Conservation (phyloP, 2,797 vertebrate genomes). For the Peromyscus eremicus region DNA sequence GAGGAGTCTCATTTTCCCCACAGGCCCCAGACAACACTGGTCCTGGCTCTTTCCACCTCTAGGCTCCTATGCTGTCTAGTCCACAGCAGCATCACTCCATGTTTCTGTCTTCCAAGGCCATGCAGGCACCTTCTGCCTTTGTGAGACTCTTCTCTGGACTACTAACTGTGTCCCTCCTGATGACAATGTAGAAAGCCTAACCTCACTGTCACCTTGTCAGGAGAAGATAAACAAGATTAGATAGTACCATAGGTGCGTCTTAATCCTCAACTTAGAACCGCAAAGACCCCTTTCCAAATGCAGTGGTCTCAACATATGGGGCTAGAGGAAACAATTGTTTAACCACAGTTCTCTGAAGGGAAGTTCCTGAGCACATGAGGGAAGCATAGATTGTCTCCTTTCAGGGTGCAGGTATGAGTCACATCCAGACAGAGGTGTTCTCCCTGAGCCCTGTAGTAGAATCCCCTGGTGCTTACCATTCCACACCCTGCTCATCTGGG, state of each 20-base stretch:
- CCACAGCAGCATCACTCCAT: background rate
- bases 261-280: background rate
- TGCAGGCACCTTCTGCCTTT: background rate
- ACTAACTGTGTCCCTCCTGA: background rate
- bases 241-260: background rate
- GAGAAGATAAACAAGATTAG: background rate
- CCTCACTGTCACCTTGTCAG: too few relatives aligned
- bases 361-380: too few relatives aligned
- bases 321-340: background rate
- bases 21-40: background rate
- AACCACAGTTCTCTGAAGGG: background rate
- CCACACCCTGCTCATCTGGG: fast-evolving
- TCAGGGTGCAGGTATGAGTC: background rate
- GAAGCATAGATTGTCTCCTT: fast-evolving
- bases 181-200: background rate
- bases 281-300: background rate
- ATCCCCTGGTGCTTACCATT: fast-evolving
- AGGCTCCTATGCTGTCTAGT: background rate
- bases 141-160: background rate
- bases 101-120: background rate
- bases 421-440: fast-evolving
- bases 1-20: background rate
- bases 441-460: fast-evolving
- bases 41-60: background rate
- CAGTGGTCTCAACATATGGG: fast-evolving